Percentiles rank a stretch among this genome's conserved stretches.
phyloP scores from a whole-genome alignment of 1,140 invertebrate genomes.

The Planococcus citri region DNA sequence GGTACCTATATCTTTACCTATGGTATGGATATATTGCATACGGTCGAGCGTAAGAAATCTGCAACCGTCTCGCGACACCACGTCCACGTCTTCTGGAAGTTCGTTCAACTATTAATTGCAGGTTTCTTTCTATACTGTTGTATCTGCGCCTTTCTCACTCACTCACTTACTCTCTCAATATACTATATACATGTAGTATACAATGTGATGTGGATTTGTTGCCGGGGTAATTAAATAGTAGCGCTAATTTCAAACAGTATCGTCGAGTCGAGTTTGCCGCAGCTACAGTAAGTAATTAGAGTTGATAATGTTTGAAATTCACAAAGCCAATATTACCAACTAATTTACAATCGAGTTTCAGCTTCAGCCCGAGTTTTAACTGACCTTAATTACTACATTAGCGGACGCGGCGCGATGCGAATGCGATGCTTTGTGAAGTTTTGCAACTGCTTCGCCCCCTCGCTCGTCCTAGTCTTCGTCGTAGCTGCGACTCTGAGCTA shows the following conservation, averaged over 20 bases:
- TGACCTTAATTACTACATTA: neutral
- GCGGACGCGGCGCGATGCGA: too few relatives aligned
- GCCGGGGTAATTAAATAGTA: neutral
- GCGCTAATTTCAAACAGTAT: neutral
- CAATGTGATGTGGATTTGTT: neutral
- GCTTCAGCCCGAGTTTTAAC: neutral
- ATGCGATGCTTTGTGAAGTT: too few relatives aligned
- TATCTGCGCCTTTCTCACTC: too few relatives aligned
- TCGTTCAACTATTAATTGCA: neutral
- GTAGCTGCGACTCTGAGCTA: neutral
- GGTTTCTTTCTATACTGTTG: neutral
- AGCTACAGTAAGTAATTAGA: neutral
- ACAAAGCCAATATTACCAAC: neutral
- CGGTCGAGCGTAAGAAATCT: too few relatives aligned
- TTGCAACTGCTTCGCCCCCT: too few relatives aligned
- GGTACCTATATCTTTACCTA: too few relatives aligned
- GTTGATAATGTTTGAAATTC: neutral
- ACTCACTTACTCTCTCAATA: too few relatives aligned
- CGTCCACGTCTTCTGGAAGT: neutral
- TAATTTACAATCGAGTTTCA: neutral
- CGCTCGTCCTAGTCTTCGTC: too few relatives aligned
- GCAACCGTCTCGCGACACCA: neutral
- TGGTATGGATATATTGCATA: too few relatives aligned
- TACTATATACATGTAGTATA: too few relatives aligned
- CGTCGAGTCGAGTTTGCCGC: neutral